These are phyloP conservation scores for Ciona savignyi DNA, from an alignment of 23 tunicate species.

Conservation along the genomic window DNA sequence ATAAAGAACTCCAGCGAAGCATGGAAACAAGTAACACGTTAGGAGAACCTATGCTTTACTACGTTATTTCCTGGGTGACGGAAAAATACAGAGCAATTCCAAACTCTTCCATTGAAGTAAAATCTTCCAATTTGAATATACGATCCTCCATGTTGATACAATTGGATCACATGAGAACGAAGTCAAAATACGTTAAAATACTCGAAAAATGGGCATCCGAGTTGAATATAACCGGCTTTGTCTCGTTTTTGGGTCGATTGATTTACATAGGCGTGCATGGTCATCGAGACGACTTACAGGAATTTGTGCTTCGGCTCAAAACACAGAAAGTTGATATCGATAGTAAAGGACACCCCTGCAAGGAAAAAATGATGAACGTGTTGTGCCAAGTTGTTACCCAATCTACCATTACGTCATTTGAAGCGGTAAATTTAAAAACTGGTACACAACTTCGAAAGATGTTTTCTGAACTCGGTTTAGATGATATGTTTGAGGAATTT, in stretches of 20 bases:
- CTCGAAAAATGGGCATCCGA: conserved; percentile 20
- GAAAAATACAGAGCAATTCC: neutral
- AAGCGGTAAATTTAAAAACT: neutral
- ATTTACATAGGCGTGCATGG: conserved; percentile 40
- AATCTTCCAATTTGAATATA: too few relatives aligned
- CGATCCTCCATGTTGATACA: conserved; percentile 9
- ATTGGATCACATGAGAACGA: conserved; percentile 62
- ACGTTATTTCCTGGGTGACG: conserved; percentile 17
- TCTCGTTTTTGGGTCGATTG: conserved; percentile 12
- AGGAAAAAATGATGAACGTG: conserved; percentile 56
- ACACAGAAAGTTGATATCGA: conserved; percentile 55
- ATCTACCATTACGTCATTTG: neutral
- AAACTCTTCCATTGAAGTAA: neutral
- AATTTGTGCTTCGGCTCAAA: conserved; percentile 17
- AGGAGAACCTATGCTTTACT: conserved; percentile 20
- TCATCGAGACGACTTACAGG: neutral
- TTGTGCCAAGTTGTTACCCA: neutral
- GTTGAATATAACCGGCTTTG: conserved; percentile 11
- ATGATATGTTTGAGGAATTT: neutral
- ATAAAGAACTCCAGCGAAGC: neutral
- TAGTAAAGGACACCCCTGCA: conserved; percentile 46
- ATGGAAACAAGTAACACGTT: neutral
- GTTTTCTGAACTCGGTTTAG: neutral
- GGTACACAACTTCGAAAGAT: neutral
- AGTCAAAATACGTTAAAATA: conserved; percentile 13